Evolutionary conservation across 2,888 invertebrate species (phyloP), one percentile per base, ranked within the genome.

Genomic region (Blomia tropicalis): DNA sequence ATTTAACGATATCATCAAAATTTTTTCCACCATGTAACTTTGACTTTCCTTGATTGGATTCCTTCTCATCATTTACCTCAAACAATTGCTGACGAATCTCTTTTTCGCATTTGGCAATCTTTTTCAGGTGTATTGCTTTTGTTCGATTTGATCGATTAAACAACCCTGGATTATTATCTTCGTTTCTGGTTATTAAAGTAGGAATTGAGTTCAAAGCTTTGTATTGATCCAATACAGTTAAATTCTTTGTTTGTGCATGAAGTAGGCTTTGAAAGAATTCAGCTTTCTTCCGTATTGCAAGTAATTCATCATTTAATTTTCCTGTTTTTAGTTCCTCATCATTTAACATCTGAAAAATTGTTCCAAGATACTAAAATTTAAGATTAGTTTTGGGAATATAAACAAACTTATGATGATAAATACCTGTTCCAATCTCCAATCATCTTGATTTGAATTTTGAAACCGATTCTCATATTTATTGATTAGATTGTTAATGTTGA

Each of bases 1-100:
- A 85, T 71, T 87, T 84, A 60, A 93, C 77, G 14, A 90, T 75
- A 29, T 84, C 82, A 71, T 89, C 88, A 66, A 88, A 79, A 70
- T 89, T 86, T 68, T 83, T 82, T 63, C 56, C 19, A 41, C 53
- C 7, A 43, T 43, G 25, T 23, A 3, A 30, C 29, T 47, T 47
- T 7, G 51, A 11, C 2, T 54, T 17, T 2, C 27, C 27, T 4
- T 60, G 59, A 11, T 19, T 27, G n/a, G n/a, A n/a, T n/a, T n/a
- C n/a, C n/a, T n/a, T n/a, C 22, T 41, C n/a, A 2, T 60, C 19
- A 22, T 30, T 19, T 2, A 7, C 2, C 23, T 19, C 2, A n/a
- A 25, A 23, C 7, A 2, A 5, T 54, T 43, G 32, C 27, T n/a
- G 32, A 22, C 27, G 17, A 2, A 60, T 60, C 22, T 59, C 43